These are phyloP conservation scores for Epizoanthus illoricatus DNA, from an alignment of 92 coral and sea anemone genomes.

Conservation along the genomic window DNA sequence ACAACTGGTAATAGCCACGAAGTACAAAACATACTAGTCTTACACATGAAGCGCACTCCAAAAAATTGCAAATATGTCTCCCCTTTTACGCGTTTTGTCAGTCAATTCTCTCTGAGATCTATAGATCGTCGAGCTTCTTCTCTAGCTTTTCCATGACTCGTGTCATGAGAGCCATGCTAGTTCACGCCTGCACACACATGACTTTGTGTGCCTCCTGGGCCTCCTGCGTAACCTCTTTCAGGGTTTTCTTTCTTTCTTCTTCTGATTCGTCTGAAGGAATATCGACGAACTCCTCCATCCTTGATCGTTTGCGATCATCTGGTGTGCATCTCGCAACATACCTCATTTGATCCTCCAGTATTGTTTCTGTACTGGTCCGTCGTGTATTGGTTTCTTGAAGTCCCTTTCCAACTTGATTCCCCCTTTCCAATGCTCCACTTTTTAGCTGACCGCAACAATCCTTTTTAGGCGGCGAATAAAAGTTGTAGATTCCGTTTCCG, in stretches of 20 bases:
- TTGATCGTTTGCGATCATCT: background rate
- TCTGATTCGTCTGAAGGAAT: background rate
- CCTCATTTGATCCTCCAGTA: slow-evolving; percentile 18
- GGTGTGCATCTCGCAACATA: slow-evolving; percentile 33
- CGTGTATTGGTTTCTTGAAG: background rate
- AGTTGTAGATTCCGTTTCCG: slow-evolving; percentile 7
- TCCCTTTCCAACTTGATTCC: background rate
- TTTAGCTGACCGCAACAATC: slow-evolving; percentile 9
- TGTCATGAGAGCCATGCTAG: slow-evolving; percentile 14
- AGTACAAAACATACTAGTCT: no score
- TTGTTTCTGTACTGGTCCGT: slow-evolving; percentile 5
- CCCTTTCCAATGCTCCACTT: background rate
- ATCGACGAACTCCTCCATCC: slow-evolving; percentile 18
- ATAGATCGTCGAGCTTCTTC: background rate
- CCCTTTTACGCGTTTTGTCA: no score
- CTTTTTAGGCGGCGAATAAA: slow-evolving; percentile 20
- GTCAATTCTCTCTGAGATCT: no score
- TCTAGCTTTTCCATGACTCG: slow-evolving; percentile 20
- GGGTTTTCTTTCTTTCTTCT: slow-evolving; percentile 18
- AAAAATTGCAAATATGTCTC: no score
- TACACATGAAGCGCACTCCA: no score
- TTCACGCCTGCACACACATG: slow-evolving; percentile 18
- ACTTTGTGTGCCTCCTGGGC: slow-evolving; percentile 37
- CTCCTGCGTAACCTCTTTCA: slow-evolving; percentile 27
- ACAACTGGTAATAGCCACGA: no score